Evolutionary conservation across 2,888 invertebrate species (phyloP), one percentile per base, ranked within the genome.

Genomic region (Mythimna impura): DNA sequence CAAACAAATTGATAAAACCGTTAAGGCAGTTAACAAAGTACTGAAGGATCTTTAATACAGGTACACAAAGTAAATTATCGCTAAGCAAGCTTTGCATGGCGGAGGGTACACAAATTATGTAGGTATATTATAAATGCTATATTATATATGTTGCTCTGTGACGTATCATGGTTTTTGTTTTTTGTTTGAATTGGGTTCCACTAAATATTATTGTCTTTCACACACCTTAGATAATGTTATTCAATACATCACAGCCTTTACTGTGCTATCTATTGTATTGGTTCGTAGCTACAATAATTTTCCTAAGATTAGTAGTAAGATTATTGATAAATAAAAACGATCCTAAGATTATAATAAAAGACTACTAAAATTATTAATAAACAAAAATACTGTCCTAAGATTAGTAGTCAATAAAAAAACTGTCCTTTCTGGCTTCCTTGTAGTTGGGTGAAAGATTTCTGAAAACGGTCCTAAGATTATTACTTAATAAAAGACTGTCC

Each of bases 1-100:
- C 89, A 93, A 93, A 80, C 81, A 91, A 25, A 88, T 94, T 72
- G 93, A 95, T 86, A 94, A 94, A 87, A 94, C 94, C 3, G 67
- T 93, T 75, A 92, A 91, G 84, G 90, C 88, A 34, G 88, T 95
- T 81, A 89, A 82, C 86, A 92, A 94, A 89, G 89, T 84, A 61
- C 75, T 95, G 71, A 93, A 94, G 89, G 91, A 93, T 54, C 89
- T 93, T 54, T 94, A 87, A 85, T 67, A 67, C 88, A 89, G 88
- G 90, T 90, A 90, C 78, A 81, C 81, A 85, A 76, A 71, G 79
- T 83, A 66, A 67, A 79, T 80, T 86, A 70, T 78, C 63, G 84
- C 76, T 84, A 78, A 78, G 77, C 83, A 84, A 80, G 91, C 91
- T 93, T 91, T 88, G 92, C 93, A 91, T 91, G 92, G 84, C 83